Percentiles rank a stretch among this genome's conserved stretches.
Evolutionary conservation across 2,113 vertebrate species (phyloP).

Genomic region (Lampris megalopsis): DNA sequence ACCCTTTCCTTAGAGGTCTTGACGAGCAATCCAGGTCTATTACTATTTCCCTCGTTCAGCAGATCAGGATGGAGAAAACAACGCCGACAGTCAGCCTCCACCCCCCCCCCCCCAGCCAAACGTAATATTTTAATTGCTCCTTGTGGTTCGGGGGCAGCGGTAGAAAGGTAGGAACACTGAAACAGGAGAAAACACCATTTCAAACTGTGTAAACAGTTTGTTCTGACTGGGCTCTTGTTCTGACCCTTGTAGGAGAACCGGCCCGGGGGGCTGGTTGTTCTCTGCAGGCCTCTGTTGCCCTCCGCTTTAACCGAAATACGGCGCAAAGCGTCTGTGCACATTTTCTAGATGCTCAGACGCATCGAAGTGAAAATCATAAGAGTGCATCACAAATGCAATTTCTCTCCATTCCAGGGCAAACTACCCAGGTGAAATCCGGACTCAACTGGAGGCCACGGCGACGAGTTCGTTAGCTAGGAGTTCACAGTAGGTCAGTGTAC

Average conservation of each 20-base stretch:
- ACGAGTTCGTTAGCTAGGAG: constrained; percentile 18
- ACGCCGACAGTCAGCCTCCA: constrained; percentile 24
- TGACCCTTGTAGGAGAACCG: constrained; percentile 16
- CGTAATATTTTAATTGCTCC: constrained; percentile 49
- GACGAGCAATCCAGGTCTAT: constrained; percentile 23
- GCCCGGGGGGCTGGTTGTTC: not conserved
- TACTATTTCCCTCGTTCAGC: constrained; percentile 26
- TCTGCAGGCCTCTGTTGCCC: not conserved
- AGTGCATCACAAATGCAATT: not conserved
- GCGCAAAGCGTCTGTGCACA: constrained; percentile 5
- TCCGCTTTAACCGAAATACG: not conserved
- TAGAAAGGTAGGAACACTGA: constrained; percentile 36
- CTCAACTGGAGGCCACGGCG: constrained; percentile 16
- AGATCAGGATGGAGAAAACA: constrained; percentile 42
- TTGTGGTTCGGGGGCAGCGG: constrained; percentile 30
- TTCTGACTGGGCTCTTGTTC: constrained; percentile 19
- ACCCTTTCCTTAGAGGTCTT: constrained; percentile 9
- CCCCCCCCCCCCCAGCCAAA: constrained; percentile 10
- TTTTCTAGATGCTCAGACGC: constrained; percentile 4
- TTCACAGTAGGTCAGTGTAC: constrained; percentile 35
- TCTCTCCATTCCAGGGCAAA: constrained; percentile 22
- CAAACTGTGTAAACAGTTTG: constrained; percentile 5
- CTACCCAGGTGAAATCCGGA: constrained; percentile 40
- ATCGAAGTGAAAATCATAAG: constrained; percentile 10
- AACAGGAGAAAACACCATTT: constrained; percentile 8